Evolutionary conservation across 2,888 invertebrate species (phyloP).

Genomic region (Gastracanthus pulcherrimus): DNA sequence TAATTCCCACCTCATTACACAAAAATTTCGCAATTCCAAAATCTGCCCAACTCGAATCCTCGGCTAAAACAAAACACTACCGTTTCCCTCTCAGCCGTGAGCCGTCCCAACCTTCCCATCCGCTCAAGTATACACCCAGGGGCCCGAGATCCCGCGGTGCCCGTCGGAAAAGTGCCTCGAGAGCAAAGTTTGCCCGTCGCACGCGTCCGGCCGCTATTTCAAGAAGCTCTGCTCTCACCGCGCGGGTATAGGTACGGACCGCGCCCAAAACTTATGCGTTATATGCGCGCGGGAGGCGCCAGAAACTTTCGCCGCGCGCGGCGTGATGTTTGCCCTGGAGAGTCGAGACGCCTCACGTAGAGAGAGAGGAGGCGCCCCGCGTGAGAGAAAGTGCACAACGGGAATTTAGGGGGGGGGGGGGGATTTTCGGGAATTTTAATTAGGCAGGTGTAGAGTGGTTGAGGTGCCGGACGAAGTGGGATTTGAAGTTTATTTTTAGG

Average conservation of each 20-base stretch:
- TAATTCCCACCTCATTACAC: too few species aligned
- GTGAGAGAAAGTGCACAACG: slow-evolving; percentile 1
- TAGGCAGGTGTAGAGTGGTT: not conserved
- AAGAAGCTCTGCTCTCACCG: not conserved
- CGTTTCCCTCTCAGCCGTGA: too few species aligned
- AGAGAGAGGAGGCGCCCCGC: not conserved
- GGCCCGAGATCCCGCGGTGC: not conserved
- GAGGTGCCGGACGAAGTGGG: too few species aligned
- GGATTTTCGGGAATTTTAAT: not conserved
- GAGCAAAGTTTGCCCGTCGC: slow-evolving; percentile 8
- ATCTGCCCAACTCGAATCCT: too few species aligned
- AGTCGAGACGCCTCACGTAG: too few species aligned
- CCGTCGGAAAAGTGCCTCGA: not conserved
- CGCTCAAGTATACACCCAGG: too few species aligned
- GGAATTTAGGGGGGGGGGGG: too few species aligned
- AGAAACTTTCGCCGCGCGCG: not conserved
- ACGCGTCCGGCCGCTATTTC: not conserved
- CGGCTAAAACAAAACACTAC: too few species aligned
- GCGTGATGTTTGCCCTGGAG: not conserved
- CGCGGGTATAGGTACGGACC: not conserved
- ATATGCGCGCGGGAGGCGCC: not conserved
- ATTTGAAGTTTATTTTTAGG: not conserved
- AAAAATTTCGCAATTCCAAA: too few species aligned
- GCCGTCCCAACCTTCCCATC: too few species aligned
- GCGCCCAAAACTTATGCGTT: not conserved